Evolutionary conservation across 2,888 invertebrate species (phyloP).

Genomic region (Erpobdella octoculata): DNA sequence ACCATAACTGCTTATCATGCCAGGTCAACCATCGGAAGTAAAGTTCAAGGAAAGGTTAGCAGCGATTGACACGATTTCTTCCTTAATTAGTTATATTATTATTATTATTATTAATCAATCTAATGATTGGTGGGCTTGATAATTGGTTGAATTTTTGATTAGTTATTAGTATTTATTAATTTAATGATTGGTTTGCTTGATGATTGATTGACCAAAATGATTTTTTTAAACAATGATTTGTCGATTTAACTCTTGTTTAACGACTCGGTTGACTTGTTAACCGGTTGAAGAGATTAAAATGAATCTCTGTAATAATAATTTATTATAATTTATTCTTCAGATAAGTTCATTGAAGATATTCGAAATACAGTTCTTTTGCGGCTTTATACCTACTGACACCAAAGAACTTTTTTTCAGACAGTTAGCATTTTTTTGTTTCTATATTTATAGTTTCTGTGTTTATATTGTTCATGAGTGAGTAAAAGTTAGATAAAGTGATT

Average conservation of each 20-base stretch:
- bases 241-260: no score
- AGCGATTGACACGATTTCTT: not conserved
- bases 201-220: no score
- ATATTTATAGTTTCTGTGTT: not conserved
- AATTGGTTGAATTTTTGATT: not conserved
- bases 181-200: no score
- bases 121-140: not conserved
- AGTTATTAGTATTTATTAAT: no score
- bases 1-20: conserved; percentile 69
- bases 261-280: no score
- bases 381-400: conserved; percentile 69
- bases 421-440: conserved; percentile 50
- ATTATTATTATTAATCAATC: not conserved
- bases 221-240: no score
- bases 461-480: not conserved
- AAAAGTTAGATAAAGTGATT: no score
- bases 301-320: not conserved
- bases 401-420: conserved; percentile 67
- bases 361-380: conserved; percentile 80
- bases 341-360: conserved; percentile 70
- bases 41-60: conserved; percentile 57
- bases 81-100: not conserved
- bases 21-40: conserved; percentile 68
- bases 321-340: conserved; percentile 38
- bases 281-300: no score